phyloP scores from a whole-genome alignment of 2,113 vertebrate genomes.

The Callopanchax toddi region DNA sequence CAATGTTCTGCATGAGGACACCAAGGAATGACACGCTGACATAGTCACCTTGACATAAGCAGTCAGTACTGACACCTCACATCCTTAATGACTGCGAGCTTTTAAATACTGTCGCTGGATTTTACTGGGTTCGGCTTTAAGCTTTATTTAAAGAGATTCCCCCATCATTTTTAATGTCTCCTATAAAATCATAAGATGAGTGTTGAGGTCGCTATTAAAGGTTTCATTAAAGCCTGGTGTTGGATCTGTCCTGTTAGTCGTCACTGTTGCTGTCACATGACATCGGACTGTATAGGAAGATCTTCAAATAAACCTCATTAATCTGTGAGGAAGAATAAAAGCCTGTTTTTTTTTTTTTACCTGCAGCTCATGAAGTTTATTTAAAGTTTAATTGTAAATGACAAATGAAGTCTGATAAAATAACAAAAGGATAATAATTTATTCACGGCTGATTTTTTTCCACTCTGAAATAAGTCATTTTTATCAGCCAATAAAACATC shows the following conservation, averaged over 20 bases:
- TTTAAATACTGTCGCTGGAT: conserved; percentile 45
- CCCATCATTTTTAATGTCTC: conserved; percentile 60
- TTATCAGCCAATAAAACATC: conserved; percentile 31
- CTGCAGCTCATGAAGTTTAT: not conserved
- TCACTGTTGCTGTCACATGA: conserved; percentile 33
- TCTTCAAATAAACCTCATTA: not conserved
- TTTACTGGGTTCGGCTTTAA: conserved; percentile 16
- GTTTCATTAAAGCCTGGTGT: conserved; percentile 69
- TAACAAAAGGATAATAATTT: too few relatives aligned
- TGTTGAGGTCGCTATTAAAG: conserved; percentile 68
- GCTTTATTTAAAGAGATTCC: conserved; percentile 38
- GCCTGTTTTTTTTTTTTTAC: not conserved
- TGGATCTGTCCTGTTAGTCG: conserved; percentile 42
- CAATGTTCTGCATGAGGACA: conserved; percentile 64
- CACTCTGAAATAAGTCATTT: conserved; percentile 22
- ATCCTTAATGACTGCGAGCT: conserved; percentile 57
- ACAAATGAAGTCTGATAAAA: conserved; percentile 29
- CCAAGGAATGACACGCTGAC: conserved; percentile 52
- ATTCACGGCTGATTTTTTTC: too few relatives aligned
- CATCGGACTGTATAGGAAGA: not conserved
- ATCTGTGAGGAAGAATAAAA: not conserved
- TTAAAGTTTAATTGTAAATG: not conserved
- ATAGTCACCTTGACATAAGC: conserved; percentile 73
- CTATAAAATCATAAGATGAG: conserved; percentile 68
- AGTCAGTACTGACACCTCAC: conserved; percentile 35